Conservation (phyloP, 2,888 invertebrate species). For the Xestia c-nigrum region DNA sequence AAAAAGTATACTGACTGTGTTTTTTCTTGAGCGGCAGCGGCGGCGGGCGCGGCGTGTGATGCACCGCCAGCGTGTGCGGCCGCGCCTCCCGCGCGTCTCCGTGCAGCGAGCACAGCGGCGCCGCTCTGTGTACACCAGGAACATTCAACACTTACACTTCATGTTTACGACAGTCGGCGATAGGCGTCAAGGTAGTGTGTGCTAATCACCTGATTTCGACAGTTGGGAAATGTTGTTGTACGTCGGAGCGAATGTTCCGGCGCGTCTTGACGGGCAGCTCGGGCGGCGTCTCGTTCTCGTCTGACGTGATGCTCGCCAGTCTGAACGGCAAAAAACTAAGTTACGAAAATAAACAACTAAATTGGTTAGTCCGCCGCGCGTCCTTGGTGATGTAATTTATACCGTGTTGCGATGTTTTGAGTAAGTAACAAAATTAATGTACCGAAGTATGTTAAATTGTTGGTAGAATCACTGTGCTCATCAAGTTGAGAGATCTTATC, state of each 20-base stretch:
- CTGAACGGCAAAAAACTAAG: conserved; percentile 65
- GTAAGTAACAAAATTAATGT: conserved; percentile 58
- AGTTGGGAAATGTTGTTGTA: conserved; percentile 86
- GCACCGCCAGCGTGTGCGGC: conserved; percentile 88
- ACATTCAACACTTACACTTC: conserved; percentile 24
- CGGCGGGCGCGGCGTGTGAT: conserved; percentile 94
- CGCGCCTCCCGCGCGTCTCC: conserved; percentile 84
- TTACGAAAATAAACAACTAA: conserved; percentile 62
- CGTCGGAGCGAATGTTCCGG: conserved; percentile 86
- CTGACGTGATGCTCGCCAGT: conserved; percentile 86
- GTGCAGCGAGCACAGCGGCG: conserved; percentile 82
- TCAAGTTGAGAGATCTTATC: conserved; percentile 46
- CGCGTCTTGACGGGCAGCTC: conserved; percentile 91
- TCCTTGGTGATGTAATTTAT: conserved; percentile 54
- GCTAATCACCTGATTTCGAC: conserved; percentile 84
- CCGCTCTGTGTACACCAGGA: conserved; percentile 71
- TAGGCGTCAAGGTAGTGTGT: conserved; percentile 42
- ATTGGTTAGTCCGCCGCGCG: conserved; percentile 37
- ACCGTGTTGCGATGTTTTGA: conserved; percentile 53
- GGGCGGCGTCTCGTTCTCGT: conserved; percentile 90
- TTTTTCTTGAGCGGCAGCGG: conserved; percentile 98
- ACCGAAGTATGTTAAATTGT: conserved; percentile 44
- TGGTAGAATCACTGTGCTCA: conserved; percentile 37
- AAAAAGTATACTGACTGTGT: conserved; percentile 95
- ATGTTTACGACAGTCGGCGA: conserved; percentile 15